Percentiles rank a stretch among this genome's conserved stretches.
Conservation (phyloP, 2,797 vertebrate species). For the Kryptopterus vitreolus region DNA sequence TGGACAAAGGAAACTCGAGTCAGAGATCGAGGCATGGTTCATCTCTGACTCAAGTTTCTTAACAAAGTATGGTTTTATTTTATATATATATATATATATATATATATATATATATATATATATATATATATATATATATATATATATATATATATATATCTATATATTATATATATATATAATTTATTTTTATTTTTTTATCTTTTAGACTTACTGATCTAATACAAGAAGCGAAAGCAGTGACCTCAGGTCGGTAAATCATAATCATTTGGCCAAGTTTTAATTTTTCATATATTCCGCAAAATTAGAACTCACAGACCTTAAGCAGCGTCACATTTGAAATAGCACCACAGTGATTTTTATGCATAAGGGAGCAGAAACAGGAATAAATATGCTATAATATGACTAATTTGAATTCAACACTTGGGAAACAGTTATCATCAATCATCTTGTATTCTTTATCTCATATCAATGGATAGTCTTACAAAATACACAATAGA, state of each 20-base stretch:
- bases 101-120: no score
- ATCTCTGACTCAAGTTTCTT: background rate
- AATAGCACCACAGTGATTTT: background rate
- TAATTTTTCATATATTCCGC: background rate
- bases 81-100: no score
- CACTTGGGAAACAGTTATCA: background rate
- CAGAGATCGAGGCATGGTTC: no score
- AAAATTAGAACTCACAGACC: slow-evolving; percentile 13
- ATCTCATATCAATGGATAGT: background rate
- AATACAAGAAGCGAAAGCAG: slow-evolving; percentile 19
- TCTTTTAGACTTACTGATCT: background rate
- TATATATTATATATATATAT: no score
- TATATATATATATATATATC: no score
- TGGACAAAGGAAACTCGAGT: no score
- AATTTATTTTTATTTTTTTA: no score
- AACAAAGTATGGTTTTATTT: background rate
- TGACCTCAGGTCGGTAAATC: slow-evolving; percentile 39
- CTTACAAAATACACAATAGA: background rate
- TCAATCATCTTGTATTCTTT: background rate
- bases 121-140: no score
- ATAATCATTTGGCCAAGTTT: slow-evolving; percentile 31
- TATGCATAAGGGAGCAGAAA: background rate
- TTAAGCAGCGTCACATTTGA: background rate
- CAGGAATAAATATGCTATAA: background rate
- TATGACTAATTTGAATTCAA: background rate